Percentiles rank a stretch among this genome's conserved stretches.
These are phyloP conservation scores for Platyrinchus mystaceus DNA, from an alignment of 2,797 vertebrate species.

Conservation along the genomic window DNA sequence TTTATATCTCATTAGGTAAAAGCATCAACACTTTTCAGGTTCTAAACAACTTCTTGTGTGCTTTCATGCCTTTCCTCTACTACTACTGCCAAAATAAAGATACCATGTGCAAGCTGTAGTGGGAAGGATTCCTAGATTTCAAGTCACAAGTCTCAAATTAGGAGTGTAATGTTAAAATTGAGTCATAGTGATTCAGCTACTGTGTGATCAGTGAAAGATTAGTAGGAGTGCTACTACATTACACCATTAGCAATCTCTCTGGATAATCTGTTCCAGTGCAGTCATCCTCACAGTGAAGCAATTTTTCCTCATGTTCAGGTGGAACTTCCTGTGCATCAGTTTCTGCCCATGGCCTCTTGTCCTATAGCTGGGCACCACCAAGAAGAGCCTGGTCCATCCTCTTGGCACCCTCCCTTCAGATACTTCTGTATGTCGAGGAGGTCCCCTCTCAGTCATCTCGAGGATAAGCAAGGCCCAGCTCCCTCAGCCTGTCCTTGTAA, in stretches of 20 bases:
- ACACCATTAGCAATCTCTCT: background rate
- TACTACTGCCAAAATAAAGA: background rate
- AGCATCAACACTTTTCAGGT: background rate
- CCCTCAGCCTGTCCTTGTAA: background rate
- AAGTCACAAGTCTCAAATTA: background rate
- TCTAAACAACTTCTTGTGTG: background rate
- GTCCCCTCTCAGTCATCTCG: accelerated
- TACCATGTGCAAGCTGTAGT: background rate
- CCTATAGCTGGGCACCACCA: background rate
- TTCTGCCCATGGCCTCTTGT: background rate
- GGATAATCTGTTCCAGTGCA: background rate
- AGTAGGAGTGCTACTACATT: background rate
- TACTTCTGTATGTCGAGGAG: background rate
- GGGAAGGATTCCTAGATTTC: background rate
- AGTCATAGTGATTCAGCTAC: background rate
- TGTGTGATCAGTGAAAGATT: background rate
- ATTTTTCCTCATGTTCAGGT: background rate
- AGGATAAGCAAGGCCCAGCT: background rate
- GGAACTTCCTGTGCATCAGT: background rate
- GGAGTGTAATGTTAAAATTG: background rate
- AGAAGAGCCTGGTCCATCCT: background rate
- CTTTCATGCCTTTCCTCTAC: background rate
- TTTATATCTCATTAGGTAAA: background rate
- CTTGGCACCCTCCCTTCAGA: background rate
- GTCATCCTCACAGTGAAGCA: background rate